phyloP scores from a whole-genome alignment of 2,888 invertebrate species.

The Acheta domesticus region DNA sequence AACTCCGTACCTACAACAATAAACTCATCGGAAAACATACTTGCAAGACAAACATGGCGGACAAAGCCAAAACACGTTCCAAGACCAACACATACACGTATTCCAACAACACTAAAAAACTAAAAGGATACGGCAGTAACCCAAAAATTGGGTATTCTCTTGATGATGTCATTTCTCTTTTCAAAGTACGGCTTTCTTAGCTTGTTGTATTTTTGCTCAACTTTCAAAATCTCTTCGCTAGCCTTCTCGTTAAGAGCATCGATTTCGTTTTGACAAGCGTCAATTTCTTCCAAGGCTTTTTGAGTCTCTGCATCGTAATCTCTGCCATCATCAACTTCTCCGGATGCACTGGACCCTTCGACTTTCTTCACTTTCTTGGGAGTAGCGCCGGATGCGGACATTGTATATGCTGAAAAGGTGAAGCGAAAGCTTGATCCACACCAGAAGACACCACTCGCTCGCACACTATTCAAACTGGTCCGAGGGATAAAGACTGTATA shows the following conservation, averaged over 20 bases:
- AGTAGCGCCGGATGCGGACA: slow-evolving; percentile 40
- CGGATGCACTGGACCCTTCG: slow-evolving; percentile 37
- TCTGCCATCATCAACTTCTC: slow-evolving; percentile 31
- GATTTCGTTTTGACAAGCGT: slow-evolving; percentile 76
- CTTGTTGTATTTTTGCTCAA: slow-evolving; percentile 80
- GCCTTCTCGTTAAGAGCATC: slow-evolving; percentile 79
- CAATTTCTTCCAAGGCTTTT: slow-evolving; percentile 70
- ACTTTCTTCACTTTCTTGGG: slow-evolving; percentile 45
- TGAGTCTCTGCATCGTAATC: slow-evolving; percentile 60
- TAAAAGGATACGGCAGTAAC: slow-evolving; percentile 56
- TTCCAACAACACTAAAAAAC: slow-evolving; percentile 20
- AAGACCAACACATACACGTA: background rate
- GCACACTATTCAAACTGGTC: slow-evolving; percentile 30
- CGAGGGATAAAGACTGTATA: slow-evolving; percentile 19
- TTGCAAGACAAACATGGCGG: slow-evolving; percentile 32
- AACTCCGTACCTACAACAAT: background rate
- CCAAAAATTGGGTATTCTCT: slow-evolving; percentile 80
- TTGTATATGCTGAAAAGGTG: slow-evolving; percentile 21
- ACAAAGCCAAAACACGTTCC: slow-evolving; percentile 30
- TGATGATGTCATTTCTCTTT: slow-evolving; percentile 70
- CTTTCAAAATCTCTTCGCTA: slow-evolving; percentile 76
- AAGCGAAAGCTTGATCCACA: background rate
- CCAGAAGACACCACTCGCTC: background rate
- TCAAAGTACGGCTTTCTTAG: slow-evolving; percentile 73
- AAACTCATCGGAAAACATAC: background rate